Conservation (phyloP, 2,797 vertebrate species). For the Acropternis orthonyx region DNA sequence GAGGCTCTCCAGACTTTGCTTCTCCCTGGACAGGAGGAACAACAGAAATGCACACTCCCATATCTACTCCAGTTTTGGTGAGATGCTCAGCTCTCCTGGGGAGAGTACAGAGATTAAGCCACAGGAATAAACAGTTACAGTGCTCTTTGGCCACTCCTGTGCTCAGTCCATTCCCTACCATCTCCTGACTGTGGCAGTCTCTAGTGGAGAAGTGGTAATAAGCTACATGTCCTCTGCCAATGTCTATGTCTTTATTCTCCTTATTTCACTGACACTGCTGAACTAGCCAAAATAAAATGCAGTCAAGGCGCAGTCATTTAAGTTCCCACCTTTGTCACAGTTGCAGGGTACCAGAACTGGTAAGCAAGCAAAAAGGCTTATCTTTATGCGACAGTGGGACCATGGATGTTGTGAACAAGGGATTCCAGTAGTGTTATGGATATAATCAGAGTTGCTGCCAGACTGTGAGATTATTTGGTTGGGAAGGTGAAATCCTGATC, state of each 20-base stretch:
- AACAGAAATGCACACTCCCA: not conserved
- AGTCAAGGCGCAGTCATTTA: not conserved
- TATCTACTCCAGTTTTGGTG: not conserved
- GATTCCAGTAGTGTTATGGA: not conserved
- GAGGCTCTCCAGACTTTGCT: not conserved
- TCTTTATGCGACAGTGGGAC: not conserved
- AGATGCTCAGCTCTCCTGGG: not conserved
- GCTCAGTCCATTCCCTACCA: not conserved
- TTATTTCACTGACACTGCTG: not conserved
- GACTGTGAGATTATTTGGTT: not conserved
- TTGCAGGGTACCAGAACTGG: not conserved
- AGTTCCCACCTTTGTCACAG: not conserved
- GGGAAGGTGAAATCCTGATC: not conserved
- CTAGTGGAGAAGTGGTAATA: not conserved
- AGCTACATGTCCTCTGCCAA: not conserved
- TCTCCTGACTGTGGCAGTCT: not conserved
- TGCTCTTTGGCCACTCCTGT: not conserved
- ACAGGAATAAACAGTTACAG: not conserved
- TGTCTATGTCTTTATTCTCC: not conserved
- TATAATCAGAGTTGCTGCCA: not conserved
- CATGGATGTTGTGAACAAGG: not conserved
- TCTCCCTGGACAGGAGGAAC: not conserved
- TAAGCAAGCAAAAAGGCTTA: not conserved
- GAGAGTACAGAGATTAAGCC: not conserved
- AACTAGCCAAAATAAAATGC: not conserved